Conservation (phyloP, 2,888 invertebrate species). For the Nomada lathburiana region DNA sequence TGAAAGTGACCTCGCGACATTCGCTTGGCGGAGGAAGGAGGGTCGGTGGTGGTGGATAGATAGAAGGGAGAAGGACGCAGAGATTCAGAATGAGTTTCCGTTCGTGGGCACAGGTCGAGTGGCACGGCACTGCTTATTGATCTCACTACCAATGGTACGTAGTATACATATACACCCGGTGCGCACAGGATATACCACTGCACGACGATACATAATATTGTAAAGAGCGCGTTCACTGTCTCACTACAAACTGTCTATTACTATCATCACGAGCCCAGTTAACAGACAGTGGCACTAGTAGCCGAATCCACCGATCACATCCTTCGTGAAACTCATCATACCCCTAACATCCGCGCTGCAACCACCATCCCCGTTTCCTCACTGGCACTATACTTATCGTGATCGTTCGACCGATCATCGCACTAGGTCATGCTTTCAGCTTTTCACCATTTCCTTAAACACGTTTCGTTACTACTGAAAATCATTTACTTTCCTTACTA, state of each 20-base stretch:
- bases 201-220: slow-evolving; percentile 58
- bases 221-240: slow-evolving; percentile 55
- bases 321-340: slow-evolving; percentile 23
- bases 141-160: slow-evolving; percentile 81
- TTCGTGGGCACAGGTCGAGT: slow-evolving; percentile 66
- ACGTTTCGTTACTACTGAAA: neutral
- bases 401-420: neutral
- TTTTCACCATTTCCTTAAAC: neutral
- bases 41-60: neutral
- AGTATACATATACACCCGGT: slow-evolving; percentile 79
- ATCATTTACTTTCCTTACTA: neutral
- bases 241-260: slow-evolving; percentile 50
- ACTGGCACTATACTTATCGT: slow-evolving; percentile 34
- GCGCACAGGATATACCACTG: slow-evolving; percentile 77
- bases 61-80: slow-evolving; percentile 28
- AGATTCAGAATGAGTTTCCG: slow-evolving; percentile 61
- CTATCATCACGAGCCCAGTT: slow-evolving; percentile 30
- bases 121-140: slow-evolving; percentile 84
- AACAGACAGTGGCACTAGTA: slow-evolving; percentile 33
- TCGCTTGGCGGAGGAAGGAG: neutral
- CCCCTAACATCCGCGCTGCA: slow-evolving; percentile 17
- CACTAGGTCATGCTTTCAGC: neutral
- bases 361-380: slow-evolving; percentile 12
- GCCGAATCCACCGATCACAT: slow-evolving; percentile 32
- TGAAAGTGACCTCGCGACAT: slow-evolving; percentile 23